phyloP scores from a whole-genome alignment of 2,797 vertebrate species.

The Prunella strophiata region DNA sequence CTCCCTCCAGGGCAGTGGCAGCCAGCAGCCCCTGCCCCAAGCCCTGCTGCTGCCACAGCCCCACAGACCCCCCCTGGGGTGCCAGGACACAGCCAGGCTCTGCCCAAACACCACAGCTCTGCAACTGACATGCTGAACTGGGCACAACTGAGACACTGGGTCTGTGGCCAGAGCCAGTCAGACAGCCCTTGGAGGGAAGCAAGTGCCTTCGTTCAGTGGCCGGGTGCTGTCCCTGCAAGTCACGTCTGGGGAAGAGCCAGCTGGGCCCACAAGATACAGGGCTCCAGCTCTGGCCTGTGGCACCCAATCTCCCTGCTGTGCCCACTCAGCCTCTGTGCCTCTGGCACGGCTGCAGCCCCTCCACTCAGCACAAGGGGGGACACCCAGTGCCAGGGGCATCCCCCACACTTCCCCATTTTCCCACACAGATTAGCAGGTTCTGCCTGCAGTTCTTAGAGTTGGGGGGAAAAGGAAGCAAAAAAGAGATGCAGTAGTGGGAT shows the following conservation, averaged over 20 bases:
- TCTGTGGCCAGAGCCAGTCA: neutral
- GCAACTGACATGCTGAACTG: no score
- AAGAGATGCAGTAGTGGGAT: neutral
- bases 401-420: neutral
- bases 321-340: rapidly evolving
- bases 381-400: neutral
- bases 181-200: neutral
- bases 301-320: rapidly evolving
- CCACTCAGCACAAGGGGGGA: neutral
- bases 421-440: neutral
- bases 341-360: neutral
- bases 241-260: rapidly evolving
- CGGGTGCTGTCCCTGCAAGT: neutral
- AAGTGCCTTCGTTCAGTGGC: neutral
- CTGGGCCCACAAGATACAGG: rapidly evolving
- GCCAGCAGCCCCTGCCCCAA: neutral
- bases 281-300: neutral
- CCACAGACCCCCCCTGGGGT: neutral
- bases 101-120: neutral
- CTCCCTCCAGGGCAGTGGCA: neutral
- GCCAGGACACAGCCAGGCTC: neutral
- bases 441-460: neutral
- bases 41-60: neutral
- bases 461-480: neutral
- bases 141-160: neutral